A percentile compares a stretch with the other conserved stretches of the same genome.
phyloP scores from a whole-genome alignment of 2,888 invertebrate species.

The Poecilobothrus nobilitatus region DNA sequence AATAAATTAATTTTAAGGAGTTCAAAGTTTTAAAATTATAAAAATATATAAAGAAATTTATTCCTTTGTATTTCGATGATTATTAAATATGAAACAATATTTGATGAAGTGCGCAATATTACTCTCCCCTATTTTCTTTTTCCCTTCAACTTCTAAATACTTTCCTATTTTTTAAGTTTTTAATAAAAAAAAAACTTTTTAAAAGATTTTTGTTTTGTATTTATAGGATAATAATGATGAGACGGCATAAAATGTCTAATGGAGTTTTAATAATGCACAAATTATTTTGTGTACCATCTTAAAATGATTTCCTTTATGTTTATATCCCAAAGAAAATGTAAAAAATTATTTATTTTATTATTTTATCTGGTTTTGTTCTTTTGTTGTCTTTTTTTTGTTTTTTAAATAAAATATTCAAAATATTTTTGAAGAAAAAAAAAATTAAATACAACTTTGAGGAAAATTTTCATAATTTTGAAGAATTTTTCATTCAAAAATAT shows the following conservation, averaged over 20 bases:
- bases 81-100: constrained; percentile 3
- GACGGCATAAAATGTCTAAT: constrained; percentile 1
- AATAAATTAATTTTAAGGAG: too few relatives aligned
- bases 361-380: background rate
- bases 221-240: background rate
- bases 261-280: constrained; percentile 5
- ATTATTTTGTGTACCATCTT: too few relatives aligned
- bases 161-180: too few relatives aligned
- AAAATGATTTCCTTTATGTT: too few relatives aligned
- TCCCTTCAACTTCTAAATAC: too few relatives aligned
- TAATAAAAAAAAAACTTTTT: too few relatives aligned
- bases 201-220: too few relatives aligned
- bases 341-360: background rate
- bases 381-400: background rate
- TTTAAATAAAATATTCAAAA: background rate
- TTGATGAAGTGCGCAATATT: constrained; percentile 2
- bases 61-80: background rate
- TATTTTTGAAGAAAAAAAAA: too few relatives aligned
- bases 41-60: too few relatives aligned
- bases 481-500: background rate
- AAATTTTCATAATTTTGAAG: background rate
- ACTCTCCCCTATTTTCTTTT: background rate
- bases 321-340: too few relatives aligned
- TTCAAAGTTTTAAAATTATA: too few relatives aligned
- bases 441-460: too few relatives aligned